Percentiles rank a stretch among this genome's conserved stretches.
phyloP scores from a whole-genome alignment of 1,140 invertebrate species.

The Leguminivora glycinivorella region DNA sequence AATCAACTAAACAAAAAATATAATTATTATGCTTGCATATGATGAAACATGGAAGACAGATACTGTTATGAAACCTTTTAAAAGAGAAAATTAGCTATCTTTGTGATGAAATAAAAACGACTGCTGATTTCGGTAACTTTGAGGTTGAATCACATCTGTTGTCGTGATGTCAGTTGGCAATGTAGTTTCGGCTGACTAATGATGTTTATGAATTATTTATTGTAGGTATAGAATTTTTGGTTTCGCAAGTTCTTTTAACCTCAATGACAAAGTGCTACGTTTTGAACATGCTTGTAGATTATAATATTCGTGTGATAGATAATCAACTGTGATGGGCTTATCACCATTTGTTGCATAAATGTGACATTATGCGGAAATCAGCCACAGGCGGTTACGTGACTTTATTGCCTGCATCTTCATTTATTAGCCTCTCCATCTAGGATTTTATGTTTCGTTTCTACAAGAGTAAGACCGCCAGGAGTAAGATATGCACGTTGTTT shows the following conservation, averaged over 20 bases:
- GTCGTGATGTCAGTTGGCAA: neutral
- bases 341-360: constrained; percentile 21
- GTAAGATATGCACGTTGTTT: neutral
- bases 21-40: too few species aligned
- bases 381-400: constrained; percentile 9
- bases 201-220: neutral
- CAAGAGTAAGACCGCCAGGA: neutral
- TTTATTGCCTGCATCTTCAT: constrained; percentile 13
- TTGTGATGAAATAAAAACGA: constrained; percentile 32
- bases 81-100: constrained; percentile 38
- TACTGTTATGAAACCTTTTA: constrained; percentile 44
- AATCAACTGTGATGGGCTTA: constrained; percentile 13
- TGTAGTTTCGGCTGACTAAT: neutral
- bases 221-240: neutral
- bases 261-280: neutral
- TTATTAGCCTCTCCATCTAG: neutral
- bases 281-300: neutral
- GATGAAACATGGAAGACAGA: too few species aligned
- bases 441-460: constrained; percentile 10
- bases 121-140: constrained; percentile 30
- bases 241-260: neutral
- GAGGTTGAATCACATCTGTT: constrained; percentile 2
- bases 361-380: constrained; percentile 24
- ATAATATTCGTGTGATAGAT: neutral
- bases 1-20: too few species aligned